Base-by-base conservation (phyloP, 2,797 vertebrate genomes). In the Microtus agrestis region DNA sequence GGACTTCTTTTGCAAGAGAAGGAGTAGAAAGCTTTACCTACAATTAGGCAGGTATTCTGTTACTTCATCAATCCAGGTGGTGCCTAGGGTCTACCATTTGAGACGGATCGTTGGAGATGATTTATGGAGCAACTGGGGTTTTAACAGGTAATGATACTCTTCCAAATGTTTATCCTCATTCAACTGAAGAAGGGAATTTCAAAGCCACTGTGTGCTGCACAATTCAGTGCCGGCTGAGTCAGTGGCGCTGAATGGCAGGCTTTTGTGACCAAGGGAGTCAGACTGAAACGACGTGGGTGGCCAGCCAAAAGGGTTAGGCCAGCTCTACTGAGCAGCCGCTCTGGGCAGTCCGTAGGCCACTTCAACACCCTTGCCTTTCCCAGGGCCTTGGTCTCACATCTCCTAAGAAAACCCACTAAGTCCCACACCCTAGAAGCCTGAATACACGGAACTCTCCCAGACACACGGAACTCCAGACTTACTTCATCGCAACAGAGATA, bases 201-300 rank as follows among this genome's bases (percentile, higher is more conserved):
- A 97, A 96, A 97, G 87, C 90, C 82, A 90, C 56, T 71, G 48
- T 94, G 94, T 63, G 89, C 94, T 87, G 96, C 97, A 96, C 93
- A 96, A 96, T 96, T 96, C 96, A 97, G 93, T 96, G 93, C 94
- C 90, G 79, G 90, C 87, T 21, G 91, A 98, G 97, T 98, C 97
- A 93, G 97, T 65, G 97, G 46, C 95, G 96, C 78, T 97, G 97
- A 98, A 97, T 89, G 96, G 54, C 93, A 94, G 89, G 94, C 54
- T 96, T 97, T 87, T 82, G 27, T 96, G 91, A 97, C 94, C 97
- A 96, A 97, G 81, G 93, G 95, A 95, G 97, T 98, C 96, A 88
- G 96, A 95, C 81, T 43, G 94, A 93, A 94, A 91, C 94, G 87
- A 93, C 89, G 96, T 95, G 46, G 65, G 92, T 80, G 96, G 61